Evolutionary conservation across 2,113 vertebrate species (phyloP).

Genomic region (Centropristis striata): DNA sequence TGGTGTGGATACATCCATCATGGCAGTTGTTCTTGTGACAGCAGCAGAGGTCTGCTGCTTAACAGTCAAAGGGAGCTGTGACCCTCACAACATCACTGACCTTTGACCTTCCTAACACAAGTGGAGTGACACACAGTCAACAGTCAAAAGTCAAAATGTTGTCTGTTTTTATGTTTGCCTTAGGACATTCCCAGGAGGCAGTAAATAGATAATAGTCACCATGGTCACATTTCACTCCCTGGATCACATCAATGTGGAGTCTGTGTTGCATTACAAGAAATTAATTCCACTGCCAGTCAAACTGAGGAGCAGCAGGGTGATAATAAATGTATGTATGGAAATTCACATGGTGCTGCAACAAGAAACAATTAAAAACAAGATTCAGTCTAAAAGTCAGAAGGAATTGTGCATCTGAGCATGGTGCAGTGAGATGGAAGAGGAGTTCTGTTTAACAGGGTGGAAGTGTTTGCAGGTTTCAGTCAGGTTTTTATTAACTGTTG

Average conservation of each 20-base stretch:
- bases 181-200: background rate
- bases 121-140: conserved; percentile 10
- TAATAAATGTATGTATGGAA: no score
- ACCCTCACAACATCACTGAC: conserved; percentile 27
- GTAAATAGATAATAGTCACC: background rate
- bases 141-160: background rate
- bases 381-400: background rate
- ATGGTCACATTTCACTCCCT: background rate
- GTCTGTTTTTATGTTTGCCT: conserved; percentile 1
- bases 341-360: background rate
- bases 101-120: conserved; percentile 37
- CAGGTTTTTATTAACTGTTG: no score
- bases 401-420: background rate
- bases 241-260: no score
- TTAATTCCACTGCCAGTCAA: no score
- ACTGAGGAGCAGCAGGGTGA: no score
- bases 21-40: conserved; percentile 51
- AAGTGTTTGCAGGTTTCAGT: no score
- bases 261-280: no score
- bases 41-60: conserved; percentile 35
- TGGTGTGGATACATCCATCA: conserved; percentile 44
- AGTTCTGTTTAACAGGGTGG: no score
- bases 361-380: background rate
- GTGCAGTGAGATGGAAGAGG: background rate
- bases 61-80: background rate